Conservation (phyloP, 2,113 vertebrate species). For the Labrus mixtus region DNA sequence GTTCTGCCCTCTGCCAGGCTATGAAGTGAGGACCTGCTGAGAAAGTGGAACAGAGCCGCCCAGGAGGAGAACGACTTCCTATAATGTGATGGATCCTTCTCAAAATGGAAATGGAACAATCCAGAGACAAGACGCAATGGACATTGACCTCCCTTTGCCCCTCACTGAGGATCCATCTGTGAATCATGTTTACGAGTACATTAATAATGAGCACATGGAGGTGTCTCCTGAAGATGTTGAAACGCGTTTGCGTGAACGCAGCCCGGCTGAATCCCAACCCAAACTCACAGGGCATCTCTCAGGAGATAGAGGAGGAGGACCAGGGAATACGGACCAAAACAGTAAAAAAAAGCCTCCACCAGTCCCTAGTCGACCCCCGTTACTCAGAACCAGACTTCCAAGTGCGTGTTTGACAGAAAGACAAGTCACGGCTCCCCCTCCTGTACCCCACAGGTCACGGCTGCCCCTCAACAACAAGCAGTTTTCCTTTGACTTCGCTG, state of each 20-base stretch:
- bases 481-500: slow-evolving; percentile 27
- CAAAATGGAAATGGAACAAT: neutral
- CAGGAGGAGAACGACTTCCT: neutral
- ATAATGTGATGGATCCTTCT: slow-evolving; percentile 60
- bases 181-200: neutral
- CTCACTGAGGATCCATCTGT: slow-evolving; percentile 6
- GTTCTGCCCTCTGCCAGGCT: neutral
- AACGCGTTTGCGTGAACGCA: neutral
- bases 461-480: neutral
- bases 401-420: neutral
- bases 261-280: neutral
- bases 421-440: slow-evolving; percentile 43
- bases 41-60: neutral
- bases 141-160: neutral
- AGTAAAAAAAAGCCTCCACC: neutral
- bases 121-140: slow-evolving; percentile 6
- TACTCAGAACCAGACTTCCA: slow-evolving; percentile 15
- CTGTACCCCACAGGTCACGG: slow-evolving; percentile 56
- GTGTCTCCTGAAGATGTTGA: neutral
- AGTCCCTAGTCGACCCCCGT: neutral
- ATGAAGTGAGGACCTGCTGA: slow-evolving; percentile 19
- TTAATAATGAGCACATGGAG: no score
- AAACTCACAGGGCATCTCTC: neutral
- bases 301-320: neutral
- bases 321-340: neutral